Percentiles rank a stretch among this genome's conserved stretches.
Conservation (phyloP, 1,140 invertebrate species). For the Ladona fulva region DNA sequence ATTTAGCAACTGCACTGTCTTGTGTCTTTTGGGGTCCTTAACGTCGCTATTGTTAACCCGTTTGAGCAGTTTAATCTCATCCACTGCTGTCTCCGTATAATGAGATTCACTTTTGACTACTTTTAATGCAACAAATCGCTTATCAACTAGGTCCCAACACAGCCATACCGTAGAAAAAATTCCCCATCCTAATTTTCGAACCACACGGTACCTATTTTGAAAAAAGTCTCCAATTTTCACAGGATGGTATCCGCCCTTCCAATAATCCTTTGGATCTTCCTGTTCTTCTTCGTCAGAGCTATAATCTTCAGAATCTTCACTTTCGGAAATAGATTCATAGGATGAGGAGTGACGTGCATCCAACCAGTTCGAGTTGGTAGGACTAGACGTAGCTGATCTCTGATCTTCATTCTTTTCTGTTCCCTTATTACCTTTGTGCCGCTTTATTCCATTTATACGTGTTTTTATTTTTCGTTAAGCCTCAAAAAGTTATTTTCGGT, state of each 20-base stretch:
- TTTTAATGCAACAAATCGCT: slow-evolving; percentile 62
- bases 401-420: slow-evolving; percentile 55
- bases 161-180: slow-evolving; percentile 64
- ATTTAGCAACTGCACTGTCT: slow-evolving; percentile 93
- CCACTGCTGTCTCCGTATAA: slow-evolving; percentile 69
- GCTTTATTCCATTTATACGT: too few species aligned
- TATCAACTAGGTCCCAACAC: slow-evolving; percentile 57
- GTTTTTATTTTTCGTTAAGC: too few species aligned
- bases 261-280: slow-evolving; percentile 57
- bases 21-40: too few species aligned
- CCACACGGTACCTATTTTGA: slow-evolving; percentile 52
- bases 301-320: too few species aligned
- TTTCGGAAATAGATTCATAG: slow-evolving; percentile 70
- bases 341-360: slow-evolving; percentile 58
- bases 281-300: slow-evolving; percentile 60
- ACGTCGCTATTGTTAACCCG: too few species aligned
- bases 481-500: too few species aligned
- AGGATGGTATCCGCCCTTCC: slow-evolving; percentile 59
- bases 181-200: slow-evolving; percentile 60
- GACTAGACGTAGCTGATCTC: slow-evolving; percentile 20
- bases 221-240: slow-evolving; percentile 62
- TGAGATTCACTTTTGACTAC: slow-evolving; percentile 67
- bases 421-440: slow-evolving; percentile 74
- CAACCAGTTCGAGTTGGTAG: slow-evolving; percentile 20
- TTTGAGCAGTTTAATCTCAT: slow-evolving; percentile 66